Evolutionary conservation across 2,888 invertebrate genomes (phyloP).

Genomic region (Euplexia lucipara): DNA sequence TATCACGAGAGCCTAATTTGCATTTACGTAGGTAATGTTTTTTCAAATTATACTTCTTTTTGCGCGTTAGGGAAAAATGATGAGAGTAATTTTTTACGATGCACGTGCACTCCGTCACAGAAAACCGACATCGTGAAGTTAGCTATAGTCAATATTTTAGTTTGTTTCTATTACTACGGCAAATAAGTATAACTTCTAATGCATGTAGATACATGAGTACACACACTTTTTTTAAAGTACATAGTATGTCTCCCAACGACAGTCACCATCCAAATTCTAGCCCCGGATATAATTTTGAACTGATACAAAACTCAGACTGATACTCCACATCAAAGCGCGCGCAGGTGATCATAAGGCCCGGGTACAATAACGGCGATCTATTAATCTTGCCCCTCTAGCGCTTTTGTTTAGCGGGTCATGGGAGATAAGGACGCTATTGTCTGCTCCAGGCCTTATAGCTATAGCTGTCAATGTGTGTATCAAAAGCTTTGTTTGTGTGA

Average conservation of each 20-base stretch:
- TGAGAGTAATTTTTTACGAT: too few species aligned
- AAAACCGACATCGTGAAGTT: too few species aligned
- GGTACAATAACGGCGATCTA: constrained; percentile 61
- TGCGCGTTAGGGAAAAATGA: too few species aligned
- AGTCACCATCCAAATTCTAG: constrained; percentile 9
- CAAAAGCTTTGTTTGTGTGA: constrained; percentile 40
- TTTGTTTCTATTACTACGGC: too few species aligned
- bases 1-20: too few species aligned
- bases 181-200: too few species aligned
- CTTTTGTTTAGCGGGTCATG: constrained; percentile 61
- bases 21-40: too few species aligned
- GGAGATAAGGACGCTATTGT: constrained; percentile 59
- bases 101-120: too few species aligned
- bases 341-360: constrained; percentile 60
- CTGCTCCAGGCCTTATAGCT: constrained; percentile 48
- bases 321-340: constrained; percentile 40
- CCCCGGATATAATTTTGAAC: constrained; percentile 16
- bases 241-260: constrained; percentile 1
- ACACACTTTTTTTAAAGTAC: too few species aligned
- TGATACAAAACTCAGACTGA: constrained; percentile 36
- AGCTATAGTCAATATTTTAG: too few species aligned
- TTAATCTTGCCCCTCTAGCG: constrained; percentile 60
- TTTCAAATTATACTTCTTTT: too few species aligned
- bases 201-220: too few species aligned
- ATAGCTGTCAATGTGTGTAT: constrained; percentile 48